Percentiles rank a stretch among this genome's conserved stretches.
phyloP scores from a whole-genome alignment of 2,797 vertebrate species.

The Hoplostethus mediterraneus region DNA sequence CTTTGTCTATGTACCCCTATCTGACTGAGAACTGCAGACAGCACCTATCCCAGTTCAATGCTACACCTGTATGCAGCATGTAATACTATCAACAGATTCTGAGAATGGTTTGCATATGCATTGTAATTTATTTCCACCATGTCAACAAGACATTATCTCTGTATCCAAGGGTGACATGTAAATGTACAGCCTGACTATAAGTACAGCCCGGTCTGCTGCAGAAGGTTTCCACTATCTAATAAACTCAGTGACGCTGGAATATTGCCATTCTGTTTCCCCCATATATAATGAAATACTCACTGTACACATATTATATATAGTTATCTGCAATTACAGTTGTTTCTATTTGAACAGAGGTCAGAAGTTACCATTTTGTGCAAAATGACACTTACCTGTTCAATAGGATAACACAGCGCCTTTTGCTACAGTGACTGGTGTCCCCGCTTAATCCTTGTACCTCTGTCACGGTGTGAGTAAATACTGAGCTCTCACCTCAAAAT shows the following conservation, averaged over 20 bases:
- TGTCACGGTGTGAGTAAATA: slow-evolving; percentile 28
- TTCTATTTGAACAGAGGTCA: not conserved
- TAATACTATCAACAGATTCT: not conserved
- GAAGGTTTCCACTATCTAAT: slow-evolving; percentile 4
- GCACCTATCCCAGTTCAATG: not conserved
- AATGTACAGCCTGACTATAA: slow-evolving; percentile 29
- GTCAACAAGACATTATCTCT: slow-evolving; percentile 15
- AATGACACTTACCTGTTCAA: slow-evolving; percentile 55
- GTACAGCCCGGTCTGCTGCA: not conserved
- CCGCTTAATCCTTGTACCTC: slow-evolving; percentile 7
- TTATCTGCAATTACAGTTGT: not conserved
- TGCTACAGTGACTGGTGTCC: slow-evolving; percentile 2
- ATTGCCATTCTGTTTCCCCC: not conserved
- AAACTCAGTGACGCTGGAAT: not conserved
- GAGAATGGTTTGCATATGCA: slow-evolving; percentile 18
- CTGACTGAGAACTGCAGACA: not conserved
- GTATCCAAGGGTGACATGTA: slow-evolving; percentile 36
- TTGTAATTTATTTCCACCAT: not conserved
- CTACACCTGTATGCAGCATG: too few species aligned
- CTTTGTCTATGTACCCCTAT: too few species aligned
- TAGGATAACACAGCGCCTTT: not conserved
- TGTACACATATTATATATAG: too few species aligned
- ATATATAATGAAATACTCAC: not conserved
- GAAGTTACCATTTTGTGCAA: not conserved
- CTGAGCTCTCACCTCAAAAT: slow-evolving; percentile 41